Evolutionary conservation across 2,888 invertebrate genomes (phyloP).

Genomic region (Endomychus coccineus): DNA sequence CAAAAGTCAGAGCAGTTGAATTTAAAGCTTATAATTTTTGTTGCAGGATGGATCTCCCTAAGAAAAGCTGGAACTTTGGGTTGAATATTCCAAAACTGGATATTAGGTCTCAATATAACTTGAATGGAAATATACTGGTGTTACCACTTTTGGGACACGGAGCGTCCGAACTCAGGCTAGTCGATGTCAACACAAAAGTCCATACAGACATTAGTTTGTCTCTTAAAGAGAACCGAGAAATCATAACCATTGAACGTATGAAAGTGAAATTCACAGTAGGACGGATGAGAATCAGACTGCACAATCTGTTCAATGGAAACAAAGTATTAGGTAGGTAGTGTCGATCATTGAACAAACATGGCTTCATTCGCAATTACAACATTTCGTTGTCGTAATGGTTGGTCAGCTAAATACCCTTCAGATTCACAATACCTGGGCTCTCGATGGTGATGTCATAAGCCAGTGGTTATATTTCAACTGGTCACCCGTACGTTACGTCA

Average conservation of each 20-base stretch:
- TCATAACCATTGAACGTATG: conserved; percentile 48
- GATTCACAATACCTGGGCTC: no score
- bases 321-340: conserved; percentile 48
- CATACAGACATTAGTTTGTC: conserved; percentile 46
- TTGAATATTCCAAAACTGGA: conserved; percentile 49
- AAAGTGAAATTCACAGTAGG: conserved; percentile 50
- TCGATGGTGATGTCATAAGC: no score
- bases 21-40: no score
- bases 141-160: conserved; percentile 53
- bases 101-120: conserved; percentile 51
- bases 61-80: conserved; percentile 49
- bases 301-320: conserved; percentile 57
- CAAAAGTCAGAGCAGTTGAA: no score
- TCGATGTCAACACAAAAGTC: conserved; percentile 49
- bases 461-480: no score
- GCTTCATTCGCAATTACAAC: no score
- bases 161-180: conserved; percentile 47
- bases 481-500: no score
- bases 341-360: no score
- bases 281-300: conserved; percentile 48
- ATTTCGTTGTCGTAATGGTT: no score
- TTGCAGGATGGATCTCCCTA: conserved; percentile 46
- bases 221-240: conserved; percentile 41
- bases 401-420: no score
- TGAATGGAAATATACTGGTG: conserved; percentile 53